Percentiles rank a stretch among this genome's conserved stretches.
Conservation (phyloP, 2,888 invertebrate genomes). For the Nebria brevicollis region DNA sequence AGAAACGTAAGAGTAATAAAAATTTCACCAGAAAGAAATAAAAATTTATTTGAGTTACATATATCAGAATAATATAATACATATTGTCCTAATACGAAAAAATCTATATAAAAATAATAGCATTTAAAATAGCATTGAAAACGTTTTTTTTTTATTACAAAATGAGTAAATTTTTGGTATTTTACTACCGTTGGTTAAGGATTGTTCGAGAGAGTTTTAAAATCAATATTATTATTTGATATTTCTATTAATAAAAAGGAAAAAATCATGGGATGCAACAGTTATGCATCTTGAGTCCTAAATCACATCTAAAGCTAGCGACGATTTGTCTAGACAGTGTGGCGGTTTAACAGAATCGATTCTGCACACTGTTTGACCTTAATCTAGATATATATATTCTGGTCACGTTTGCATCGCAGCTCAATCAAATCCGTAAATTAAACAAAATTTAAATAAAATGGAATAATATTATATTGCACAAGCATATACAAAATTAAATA, state of each 20-base stretch:
- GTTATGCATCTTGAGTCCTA: neutral
- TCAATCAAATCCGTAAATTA: neutral
- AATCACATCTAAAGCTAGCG: neutral
- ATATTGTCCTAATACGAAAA: too few relatives aligned
- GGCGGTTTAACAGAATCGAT: slow-evolving; percentile 32
- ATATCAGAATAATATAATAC: too few relatives aligned
- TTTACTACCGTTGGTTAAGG: neutral
- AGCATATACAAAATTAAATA: too few relatives aligned
- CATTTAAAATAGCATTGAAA: too few relatives aligned
- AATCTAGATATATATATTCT: neutral
- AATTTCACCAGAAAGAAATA: too few relatives aligned
- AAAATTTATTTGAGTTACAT: too few relatives aligned
- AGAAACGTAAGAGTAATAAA: too few relatives aligned
- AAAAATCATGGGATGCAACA: neutral
- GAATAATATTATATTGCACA: too few relatives aligned
- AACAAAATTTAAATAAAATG: neutral
- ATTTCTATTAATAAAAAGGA: neutral
- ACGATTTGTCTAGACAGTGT: slow-evolving; percentile 29
- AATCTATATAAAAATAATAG: too few relatives aligned
- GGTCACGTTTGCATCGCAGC: neutral
- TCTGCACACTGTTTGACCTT: slow-evolving; percentile 21
- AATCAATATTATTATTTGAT: neutral
- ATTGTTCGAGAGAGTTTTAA: neutral
- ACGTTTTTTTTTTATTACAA: too few relatives aligned
- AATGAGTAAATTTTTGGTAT: neutral